Conservation (phyloP, 1,140 invertebrate genomes). For the Saccostrea cuccullata region DNA sequence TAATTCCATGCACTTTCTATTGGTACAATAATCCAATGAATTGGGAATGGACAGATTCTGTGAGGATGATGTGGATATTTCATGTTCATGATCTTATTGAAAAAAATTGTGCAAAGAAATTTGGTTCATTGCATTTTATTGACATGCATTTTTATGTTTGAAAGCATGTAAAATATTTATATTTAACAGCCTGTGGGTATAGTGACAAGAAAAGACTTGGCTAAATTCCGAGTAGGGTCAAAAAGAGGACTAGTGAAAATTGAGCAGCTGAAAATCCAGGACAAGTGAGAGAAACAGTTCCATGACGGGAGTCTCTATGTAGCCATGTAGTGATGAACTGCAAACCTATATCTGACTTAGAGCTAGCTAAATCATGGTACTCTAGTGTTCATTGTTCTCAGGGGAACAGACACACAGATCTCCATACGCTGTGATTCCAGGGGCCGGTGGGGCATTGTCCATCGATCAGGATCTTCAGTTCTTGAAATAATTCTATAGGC, state of each 20-base stretch:
- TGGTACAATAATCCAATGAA: too few species aligned
- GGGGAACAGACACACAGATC: not conserved
- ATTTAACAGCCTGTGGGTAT: constrained; percentile 91
- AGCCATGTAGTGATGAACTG: not conserved
- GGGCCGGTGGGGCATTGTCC: not conserved
- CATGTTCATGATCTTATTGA: too few species aligned
- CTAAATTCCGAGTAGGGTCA: constrained; percentile 81
- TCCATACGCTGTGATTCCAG: not conserved
- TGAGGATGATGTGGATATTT: too few species aligned
- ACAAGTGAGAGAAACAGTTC: constrained; percentile 50
- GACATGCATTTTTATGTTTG: too few species aligned
- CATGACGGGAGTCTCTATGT: not conserved
- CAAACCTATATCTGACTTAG: constrained; percentile 10
- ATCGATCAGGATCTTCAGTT: not conserved
- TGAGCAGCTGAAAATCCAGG: constrained; percentile 72
- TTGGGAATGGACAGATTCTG: too few species aligned
- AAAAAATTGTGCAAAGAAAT: too few species aligned
- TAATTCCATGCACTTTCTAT: too few species aligned
- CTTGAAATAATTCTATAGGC: not conserved
- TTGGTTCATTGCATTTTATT: too few species aligned
- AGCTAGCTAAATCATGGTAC: constrained; percentile 2
- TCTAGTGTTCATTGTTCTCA: constrained; percentile 23
- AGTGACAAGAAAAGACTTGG: constrained; percentile 95
- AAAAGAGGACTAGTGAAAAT: constrained; percentile 74
- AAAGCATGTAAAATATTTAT: not conserved